These are phyloP conservation scores for Rhabdophis nuchalis DNA, from an alignment of 2,797 vertebrate species.

Conservation along the genomic window DNA sequence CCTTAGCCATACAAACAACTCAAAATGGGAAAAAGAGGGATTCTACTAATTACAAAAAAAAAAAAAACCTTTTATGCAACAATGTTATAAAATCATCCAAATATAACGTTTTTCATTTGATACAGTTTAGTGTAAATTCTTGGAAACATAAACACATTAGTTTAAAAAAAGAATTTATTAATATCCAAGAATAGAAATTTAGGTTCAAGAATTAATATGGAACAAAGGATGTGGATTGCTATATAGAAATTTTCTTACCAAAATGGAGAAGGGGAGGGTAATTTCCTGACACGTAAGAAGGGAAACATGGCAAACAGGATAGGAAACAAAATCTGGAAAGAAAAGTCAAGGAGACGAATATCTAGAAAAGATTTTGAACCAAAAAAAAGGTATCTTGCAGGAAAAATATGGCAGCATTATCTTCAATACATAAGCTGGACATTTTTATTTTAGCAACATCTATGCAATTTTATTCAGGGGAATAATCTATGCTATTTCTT, in stretches of 20 bases:
- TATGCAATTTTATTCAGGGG: neutral
- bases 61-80: neutral
- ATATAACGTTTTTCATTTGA: neutral
- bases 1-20: neutral
- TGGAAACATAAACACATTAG: neutral
- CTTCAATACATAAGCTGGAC: conserved; percentile 16
- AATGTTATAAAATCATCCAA: conserved; percentile 9
- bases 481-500: conserved; percentile 14
- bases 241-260: conserved; percentile 78
- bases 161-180: conserved; percentile 51
- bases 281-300: conserved; percentile 82
- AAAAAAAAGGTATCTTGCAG: conserved; percentile 76
- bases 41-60: neutral
- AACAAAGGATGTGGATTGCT: conserved; percentile 70
- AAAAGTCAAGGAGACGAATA: conserved; percentile 82
- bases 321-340: conserved; percentile 86
- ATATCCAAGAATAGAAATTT: conserved; percentile 59
- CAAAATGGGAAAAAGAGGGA: neutral
- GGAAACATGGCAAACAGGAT: conserved; percentile 84
- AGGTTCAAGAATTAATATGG: conserved; percentile 56
- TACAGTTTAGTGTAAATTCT: neutral
- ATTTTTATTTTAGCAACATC: neutral
- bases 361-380: conserved; percentile 77
- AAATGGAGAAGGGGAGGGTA: conserved; percentile 81
- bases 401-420: conserved; percentile 64